Percentiles rank a stretch among this genome's conserved stretches.
These are phyloP conservation scores for Ophthalmolycus amberensis DNA, from an alignment of 2,113 vertebrate genomes.

Conservation along the genomic window DNA sequence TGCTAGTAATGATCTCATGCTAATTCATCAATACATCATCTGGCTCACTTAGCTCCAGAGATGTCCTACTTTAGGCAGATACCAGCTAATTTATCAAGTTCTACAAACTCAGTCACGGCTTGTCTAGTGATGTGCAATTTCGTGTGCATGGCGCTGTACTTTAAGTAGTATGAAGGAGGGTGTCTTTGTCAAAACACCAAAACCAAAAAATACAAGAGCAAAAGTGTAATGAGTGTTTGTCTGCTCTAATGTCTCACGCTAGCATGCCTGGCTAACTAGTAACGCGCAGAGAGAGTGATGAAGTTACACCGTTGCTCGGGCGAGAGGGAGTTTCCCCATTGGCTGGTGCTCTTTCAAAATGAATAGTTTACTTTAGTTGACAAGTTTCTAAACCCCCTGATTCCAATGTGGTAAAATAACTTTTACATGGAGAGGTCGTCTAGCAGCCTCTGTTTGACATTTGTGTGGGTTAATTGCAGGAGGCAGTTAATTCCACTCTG, in stretches of 20 bases:
- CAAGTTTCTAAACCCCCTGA: too few species aligned
- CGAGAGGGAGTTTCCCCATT: too few species aligned
- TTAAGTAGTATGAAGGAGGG: neutral
- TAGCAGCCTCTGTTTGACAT: too few species aligned
- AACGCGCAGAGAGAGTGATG: neutral
- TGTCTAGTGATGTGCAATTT: neutral
- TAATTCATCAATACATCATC: constrained; percentile 66
- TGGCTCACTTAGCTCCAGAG: constrained; percentile 25
- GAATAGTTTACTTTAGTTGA: too few species aligned
- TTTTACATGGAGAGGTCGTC: too few species aligned
- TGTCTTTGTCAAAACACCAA: neutral
- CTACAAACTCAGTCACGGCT: constrained; percentile 13
- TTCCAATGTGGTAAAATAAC: too few species aligned
- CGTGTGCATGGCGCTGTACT: neutral
- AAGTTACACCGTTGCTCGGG: too few species aligned
- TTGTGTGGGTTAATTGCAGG: neutral
- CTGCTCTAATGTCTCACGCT: neutral
- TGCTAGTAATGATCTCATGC: constrained; percentile 61
- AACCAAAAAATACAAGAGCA: neutral
- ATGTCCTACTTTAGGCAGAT: constrained; percentile 36
- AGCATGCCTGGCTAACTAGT: neutral
- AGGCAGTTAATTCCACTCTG: neutral
- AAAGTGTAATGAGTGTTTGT: neutral
- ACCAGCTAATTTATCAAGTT: constrained; percentile 13
- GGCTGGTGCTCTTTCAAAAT: too few species aligned